These are phyloP conservation scores for Holothuria scabra DNA, from an alignment of 53 echinoderm and acorn worm genomes.

Conservation along the genomic window DNA sequence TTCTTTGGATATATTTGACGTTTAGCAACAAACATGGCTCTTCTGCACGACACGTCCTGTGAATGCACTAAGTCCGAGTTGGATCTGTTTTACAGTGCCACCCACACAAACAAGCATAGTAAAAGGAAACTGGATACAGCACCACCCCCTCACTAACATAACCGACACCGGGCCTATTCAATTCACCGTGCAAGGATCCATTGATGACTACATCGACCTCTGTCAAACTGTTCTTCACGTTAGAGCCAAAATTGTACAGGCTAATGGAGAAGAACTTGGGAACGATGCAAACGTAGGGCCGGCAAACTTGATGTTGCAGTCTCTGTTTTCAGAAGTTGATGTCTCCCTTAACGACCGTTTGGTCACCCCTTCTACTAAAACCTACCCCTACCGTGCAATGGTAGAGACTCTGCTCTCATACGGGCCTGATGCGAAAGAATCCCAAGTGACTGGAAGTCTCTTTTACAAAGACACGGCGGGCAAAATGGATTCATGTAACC, in stretches of 20 bases:
- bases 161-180: constrained; percentile 18
- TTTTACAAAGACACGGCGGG: constrained; percentile 67
- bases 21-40: too few species aligned
- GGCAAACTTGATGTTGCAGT: constrained; percentile 60
- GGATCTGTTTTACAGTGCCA: too few species aligned
- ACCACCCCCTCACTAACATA: too few species aligned
- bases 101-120: too few species aligned
- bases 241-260: constrained; percentile 46
- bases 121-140: too few species aligned
- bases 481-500: neutral
- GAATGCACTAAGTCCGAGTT: too few species aligned
- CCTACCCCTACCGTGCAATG: constrained; percentile 68
- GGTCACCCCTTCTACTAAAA: constrained; percentile 58
- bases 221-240: constrained; percentile 56
- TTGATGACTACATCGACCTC: too few species aligned
- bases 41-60: too few species aligned
- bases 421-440: constrained; percentile 57
- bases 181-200: constrained; percentile 56
- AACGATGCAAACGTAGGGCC: constrained; percentile 56
- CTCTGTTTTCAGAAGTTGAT: constrained; percentile 68
- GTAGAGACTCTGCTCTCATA: constrained; percentile 61
- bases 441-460: constrained; percentile 59
- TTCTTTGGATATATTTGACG: too few species aligned
- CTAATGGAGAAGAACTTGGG: constrained; percentile 52
- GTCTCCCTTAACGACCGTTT: constrained; percentile 62